phyloP scores from a whole-genome alignment of 2,113 vertebrate species.

The Pao palembangensis region DNA sequence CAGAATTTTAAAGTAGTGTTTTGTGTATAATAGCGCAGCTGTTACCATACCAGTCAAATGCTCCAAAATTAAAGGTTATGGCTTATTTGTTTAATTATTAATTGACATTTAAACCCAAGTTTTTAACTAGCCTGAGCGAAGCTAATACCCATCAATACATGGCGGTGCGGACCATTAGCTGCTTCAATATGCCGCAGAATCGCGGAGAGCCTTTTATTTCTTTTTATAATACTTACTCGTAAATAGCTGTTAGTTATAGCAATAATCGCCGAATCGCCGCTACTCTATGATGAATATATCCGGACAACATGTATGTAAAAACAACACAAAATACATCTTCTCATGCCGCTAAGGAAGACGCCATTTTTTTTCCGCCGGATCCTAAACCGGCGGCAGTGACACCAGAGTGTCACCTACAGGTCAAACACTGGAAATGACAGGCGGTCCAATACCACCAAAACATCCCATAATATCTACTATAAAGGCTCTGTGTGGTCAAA shows the following conservation, averaged over 20 bases:
- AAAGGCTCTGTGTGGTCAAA: no score
- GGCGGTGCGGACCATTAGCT: conserved; percentile 42
- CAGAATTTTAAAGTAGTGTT: no score
- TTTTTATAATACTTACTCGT: conserved; percentile 56
- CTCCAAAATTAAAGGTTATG: no score
- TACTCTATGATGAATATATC: conserved; percentile 31
- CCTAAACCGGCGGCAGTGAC: neutral
- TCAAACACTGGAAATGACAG: neutral
- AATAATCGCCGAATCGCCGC: conserved; percentile 28
- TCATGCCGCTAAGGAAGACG: conserved; percentile 82
- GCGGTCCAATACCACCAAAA: no score
- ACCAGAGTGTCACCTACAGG: neutral
- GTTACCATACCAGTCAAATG: no score
- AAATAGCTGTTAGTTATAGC: conserved; percentile 44
- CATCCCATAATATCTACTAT: no score
- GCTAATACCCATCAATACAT: conserved; percentile 38
- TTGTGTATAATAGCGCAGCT: no score
- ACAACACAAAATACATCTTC: conserved; percentile 47
- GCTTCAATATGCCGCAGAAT: conserved; percentile 3
- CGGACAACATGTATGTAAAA: neutral
- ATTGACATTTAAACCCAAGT: neutral
- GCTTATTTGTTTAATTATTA: neutral
- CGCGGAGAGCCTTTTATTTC: neutral
- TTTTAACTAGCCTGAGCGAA: neutral
- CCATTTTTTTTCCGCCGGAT: conserved; percentile 73